These are phyloP conservation scores for Calyptommatus sinebrachiatus DNA, from an alignment of 2,113 vertebrate species.

Conservation along the genomic window DNA sequence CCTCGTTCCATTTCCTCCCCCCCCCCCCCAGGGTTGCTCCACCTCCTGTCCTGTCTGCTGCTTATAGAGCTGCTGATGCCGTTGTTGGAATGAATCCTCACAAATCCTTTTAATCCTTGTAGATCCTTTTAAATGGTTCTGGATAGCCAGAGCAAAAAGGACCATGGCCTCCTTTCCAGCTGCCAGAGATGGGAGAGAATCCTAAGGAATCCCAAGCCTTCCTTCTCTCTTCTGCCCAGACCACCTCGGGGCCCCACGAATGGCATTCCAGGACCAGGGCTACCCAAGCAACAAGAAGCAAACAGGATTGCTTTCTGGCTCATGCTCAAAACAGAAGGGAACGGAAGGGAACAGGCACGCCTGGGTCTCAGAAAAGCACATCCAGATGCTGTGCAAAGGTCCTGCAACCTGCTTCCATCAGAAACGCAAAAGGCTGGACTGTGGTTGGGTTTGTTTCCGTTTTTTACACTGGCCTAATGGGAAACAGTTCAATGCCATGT, in stretches of 20 bases:
- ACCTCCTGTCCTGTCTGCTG: conserved; percentile 9
- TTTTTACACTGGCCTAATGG: not conserved
- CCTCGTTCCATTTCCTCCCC: not conserved
- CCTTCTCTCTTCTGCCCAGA: not conserved
- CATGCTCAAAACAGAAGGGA: not conserved
- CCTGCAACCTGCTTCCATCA: too few species aligned
- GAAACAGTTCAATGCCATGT: not conserved
- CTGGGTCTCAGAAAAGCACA: not conserved
- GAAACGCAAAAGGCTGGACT: not conserved
- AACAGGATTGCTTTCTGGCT: not conserved
- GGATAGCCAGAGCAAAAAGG: conserved; percentile 11
- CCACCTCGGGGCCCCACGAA: not conserved
- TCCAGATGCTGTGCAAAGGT: not conserved
- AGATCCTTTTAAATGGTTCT: conserved; percentile 56
- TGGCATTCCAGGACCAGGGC: not conserved
- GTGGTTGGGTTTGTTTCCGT: too few species aligned
- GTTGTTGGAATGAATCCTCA: conserved; percentile 41
- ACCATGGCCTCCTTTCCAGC: conserved; percentile 22
- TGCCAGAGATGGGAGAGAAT: not conserved
- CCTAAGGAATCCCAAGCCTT: not conserved
- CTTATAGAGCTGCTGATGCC: conserved; percentile 39
- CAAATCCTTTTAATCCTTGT: conserved; percentile 49
- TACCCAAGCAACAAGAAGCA: not conserved
- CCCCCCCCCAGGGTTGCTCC: not conserved
- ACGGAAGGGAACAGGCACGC: not conserved